A percentile compares a stretch with the other conserved stretches of the same genome.
phyloP scores from a whole-genome alignment of 2,113 vertebrate species.

The Mormyrus lacerda region DNA sequence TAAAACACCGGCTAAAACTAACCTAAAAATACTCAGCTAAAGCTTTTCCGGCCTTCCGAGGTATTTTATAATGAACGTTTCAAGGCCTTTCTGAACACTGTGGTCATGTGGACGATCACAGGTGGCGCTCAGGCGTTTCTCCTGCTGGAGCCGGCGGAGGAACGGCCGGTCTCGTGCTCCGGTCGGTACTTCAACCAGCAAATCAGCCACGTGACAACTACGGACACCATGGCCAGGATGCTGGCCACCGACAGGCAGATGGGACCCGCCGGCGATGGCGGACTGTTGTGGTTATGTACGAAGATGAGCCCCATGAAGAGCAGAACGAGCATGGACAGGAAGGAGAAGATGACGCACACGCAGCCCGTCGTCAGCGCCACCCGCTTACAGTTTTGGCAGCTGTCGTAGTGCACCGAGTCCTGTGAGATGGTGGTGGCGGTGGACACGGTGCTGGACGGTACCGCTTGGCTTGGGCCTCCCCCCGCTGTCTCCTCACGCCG shows the following conservation, averaged over 20 bases:
- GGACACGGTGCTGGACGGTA: slow-evolving; percentile 61
- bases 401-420: slow-evolving; percentile 70
- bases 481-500: slow-evolving; percentile 57
- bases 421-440: slow-evolving; percentile 71
- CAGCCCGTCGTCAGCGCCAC: slow-evolving; percentile 83
- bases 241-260: slow-evolving; percentile 85
- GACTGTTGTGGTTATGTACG: slow-evolving; percentile 77
- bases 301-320: slow-evolving; percentile 90
- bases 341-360: slow-evolving; percentile 86
- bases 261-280: slow-evolving; percentile 79
- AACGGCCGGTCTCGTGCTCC: slow-evolving; percentile 59
- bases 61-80: background rate
- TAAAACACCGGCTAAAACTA: background rate
- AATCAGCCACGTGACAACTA: slow-evolving; percentile 86
- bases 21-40: background rate
- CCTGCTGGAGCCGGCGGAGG: slow-evolving; percentile 54
- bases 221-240: slow-evolving; percentile 84
- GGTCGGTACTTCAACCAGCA: slow-evolving; percentile 89
- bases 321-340: slow-evolving; percentile 85
- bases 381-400: slow-evolving; percentile 81
- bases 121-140: slow-evolving; percentile 56
- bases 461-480: slow-evolving; percentile 44
- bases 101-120: background rate
- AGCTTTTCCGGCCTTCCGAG: background rate
- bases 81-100: background rate